Base-by-base conservation (phyloP, 2,888 invertebrate genomes). In the Caenorhabditis sp. region DNA sequence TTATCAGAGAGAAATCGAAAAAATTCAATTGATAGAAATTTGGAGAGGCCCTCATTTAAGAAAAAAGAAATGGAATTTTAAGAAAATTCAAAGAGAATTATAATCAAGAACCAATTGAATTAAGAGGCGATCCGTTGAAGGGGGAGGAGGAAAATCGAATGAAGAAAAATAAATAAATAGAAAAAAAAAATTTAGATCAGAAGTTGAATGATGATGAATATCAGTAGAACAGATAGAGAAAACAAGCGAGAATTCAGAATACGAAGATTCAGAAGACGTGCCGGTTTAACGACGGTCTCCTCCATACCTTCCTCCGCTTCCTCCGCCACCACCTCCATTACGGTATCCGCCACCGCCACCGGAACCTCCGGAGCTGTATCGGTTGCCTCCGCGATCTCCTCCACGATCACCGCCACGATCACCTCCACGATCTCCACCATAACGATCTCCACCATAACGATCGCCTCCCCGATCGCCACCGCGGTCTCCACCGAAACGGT, bases 321-420 rank as follows among this genome's bases (percentile, higher is more conserved):
- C 53, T 3, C 79, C 53, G 51, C 65, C 50, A 24, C 65, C 61
- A 50, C 82, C 60, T 24, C 67, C 62, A 28, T 61, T 67, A n/a
- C 69, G 44, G 37, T 80, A 68, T 40, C 77, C 65, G 18, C 69
- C 55, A 35, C 74, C 62, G 40, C 72, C 72, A 15, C 78, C 76
- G 13, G 69, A 68, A 22, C 81, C 65, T 50, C 79, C 67, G 18
- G 67, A 71, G 6, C 53, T 22, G 56, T 55, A 76, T 4, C 83
- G 72, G 22, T 68, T 71, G 22, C 71, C 60, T n/a, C 28, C 18
- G 9, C 69, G 44, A 51, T 80, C 67, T 40, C 77, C 65, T n/a
- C 69, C 55, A 35, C 83, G 72, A 28, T 69, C 67, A n/a, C 71
- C 60, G 24, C 85, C 83, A 11, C 83, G 61, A 26, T 77, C 76